Conservation (phyloP, 2,888 invertebrate species). For the Tenthredo distinguenda region DNA sequence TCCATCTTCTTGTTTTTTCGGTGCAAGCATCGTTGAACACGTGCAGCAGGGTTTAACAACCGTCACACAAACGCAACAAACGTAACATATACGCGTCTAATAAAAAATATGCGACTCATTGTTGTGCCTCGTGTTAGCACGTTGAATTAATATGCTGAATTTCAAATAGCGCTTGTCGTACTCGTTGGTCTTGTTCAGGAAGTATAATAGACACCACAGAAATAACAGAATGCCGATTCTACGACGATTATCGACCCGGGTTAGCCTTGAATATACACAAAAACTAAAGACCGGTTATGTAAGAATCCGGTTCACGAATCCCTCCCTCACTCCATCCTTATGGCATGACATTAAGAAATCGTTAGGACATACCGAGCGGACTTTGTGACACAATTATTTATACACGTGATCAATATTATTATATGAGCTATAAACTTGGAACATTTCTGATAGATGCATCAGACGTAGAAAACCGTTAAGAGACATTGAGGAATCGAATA, state of each 20-base stretch:
- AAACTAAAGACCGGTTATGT: slow-evolving; percentile 48
- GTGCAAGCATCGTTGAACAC: background rate
- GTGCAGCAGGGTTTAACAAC: slow-evolving; percentile 6
- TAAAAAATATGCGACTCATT: slow-evolving; percentile 21
- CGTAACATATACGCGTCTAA: background rate
- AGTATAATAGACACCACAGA: background rate
- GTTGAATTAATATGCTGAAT: slow-evolving; percentile 29
- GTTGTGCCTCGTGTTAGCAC: background rate
- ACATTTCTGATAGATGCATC: background rate
- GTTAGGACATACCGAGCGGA: slow-evolving; percentile 10
- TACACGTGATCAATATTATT: background rate
- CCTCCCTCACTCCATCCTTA: background rate
- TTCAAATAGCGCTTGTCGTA: background rate
- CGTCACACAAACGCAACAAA: background rate
- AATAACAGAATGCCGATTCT: background rate
- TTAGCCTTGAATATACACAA: slow-evolving; percentile 45
- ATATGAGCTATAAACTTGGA: background rate
- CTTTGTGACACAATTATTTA: slow-evolving; percentile 34
- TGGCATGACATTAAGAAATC: background rate
- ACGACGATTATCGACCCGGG: slow-evolving; percentile 27
- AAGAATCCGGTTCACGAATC: slow-evolving; percentile 48
- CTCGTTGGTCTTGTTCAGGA: background rate
- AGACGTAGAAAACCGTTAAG: background rate
- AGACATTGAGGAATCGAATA: background rate
- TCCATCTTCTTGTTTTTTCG: background rate